These are phyloP conservation scores for Psix sp. DNA, from an alignment of 1,140 invertebrate genomes.

Conservation along the genomic window DNA sequence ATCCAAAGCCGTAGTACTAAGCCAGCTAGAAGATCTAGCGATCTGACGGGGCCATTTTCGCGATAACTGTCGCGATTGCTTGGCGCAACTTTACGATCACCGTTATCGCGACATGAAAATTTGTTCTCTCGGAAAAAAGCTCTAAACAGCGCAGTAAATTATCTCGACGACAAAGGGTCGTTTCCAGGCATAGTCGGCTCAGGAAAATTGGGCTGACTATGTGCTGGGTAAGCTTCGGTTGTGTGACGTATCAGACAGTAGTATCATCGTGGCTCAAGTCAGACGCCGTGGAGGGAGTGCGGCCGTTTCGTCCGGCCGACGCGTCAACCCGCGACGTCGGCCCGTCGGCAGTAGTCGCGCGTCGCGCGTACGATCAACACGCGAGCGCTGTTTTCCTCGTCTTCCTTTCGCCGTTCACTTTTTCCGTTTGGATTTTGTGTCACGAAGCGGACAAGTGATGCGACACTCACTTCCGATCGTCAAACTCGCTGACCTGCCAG, in stretches of 20 bases:
- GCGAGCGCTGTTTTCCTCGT: constrained; percentile 22
- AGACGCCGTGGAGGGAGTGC: constrained; percentile 30
- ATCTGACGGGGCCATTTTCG: constrained; percentile 19
- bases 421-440: constrained; percentile 19
- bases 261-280: constrained; percentile 31
- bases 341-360: constrained; percentile 42
- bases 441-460: constrained; percentile 25
- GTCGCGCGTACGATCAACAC: constrained; percentile 47
- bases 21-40: constrained; percentile 4
- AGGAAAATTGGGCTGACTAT: neutral
- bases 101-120: constrained; percentile 3
- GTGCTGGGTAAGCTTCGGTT: constrained; percentile 16
- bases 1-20: constrained; percentile 9
- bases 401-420: constrained; percentile 5
- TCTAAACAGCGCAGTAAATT: constrained; percentile 15
- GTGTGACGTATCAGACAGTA: constrained; percentile 22
- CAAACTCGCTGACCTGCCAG: constrained; percentile 1
- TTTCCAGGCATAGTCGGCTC: neutral
- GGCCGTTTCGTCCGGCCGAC: constrained; percentile 17
- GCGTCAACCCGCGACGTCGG: neutral
- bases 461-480: constrained; percentile 18
- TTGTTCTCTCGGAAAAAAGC: neutral
- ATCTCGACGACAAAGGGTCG: constrained; percentile 5
- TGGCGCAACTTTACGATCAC: neutral
- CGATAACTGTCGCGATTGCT: constrained; percentile 20